Evolutionary conservation across 2,888 invertebrate genomes (phyloP), one percentile per base, ranked within the genome.

Genomic region (Liodrosophila aerea): DNA sequence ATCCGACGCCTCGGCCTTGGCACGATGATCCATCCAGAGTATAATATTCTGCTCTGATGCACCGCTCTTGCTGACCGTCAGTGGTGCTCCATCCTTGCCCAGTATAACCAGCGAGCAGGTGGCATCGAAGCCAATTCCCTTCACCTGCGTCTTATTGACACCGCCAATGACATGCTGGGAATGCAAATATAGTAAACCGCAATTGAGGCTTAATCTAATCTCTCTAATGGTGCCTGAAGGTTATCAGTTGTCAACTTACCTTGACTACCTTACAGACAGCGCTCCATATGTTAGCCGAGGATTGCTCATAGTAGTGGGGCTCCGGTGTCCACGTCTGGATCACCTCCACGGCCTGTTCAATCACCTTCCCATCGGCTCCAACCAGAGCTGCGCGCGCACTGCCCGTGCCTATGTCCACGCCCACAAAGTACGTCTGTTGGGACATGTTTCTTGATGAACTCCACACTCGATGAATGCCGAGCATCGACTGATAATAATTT

Each of bases 1-100:
- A 29, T 91, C 90, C 43, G 93, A 92, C 0, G 98, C 95, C 91
- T 98, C 96, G 37, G 91, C 91, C 18, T 92, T 91, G 0, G 97
- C 97, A 84, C 97, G 91, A 87, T 98, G 97, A 87, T 98, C 97
- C 95, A 97, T 94, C 97, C 97, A 97, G 89, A 97, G 92, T 31
- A 97, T 95, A 8, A 97, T 92, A 89, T 97, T 97, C 89, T 95
- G 95, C 47, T 94, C 92, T 80, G 93, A 90, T 37, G 92, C 91
- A 4, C 93, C 94, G 64, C 92, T 92, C 9, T 92, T 91, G 87
- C 94, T 95, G 0, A 96, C 92, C 34, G 95, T 92, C 34, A 95
- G 87, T 0, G 97, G 95, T 16, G 92, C 90, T 9, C 93, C 93
- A 60, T 93, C 90, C 73, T 91, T 90, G 83, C 95, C 96, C 33